These are phyloP conservation scores for Cricetomys ansorgei DNA, from an alignment of 2,113 vertebrate genomes.

Conservation along the genomic window DNA sequence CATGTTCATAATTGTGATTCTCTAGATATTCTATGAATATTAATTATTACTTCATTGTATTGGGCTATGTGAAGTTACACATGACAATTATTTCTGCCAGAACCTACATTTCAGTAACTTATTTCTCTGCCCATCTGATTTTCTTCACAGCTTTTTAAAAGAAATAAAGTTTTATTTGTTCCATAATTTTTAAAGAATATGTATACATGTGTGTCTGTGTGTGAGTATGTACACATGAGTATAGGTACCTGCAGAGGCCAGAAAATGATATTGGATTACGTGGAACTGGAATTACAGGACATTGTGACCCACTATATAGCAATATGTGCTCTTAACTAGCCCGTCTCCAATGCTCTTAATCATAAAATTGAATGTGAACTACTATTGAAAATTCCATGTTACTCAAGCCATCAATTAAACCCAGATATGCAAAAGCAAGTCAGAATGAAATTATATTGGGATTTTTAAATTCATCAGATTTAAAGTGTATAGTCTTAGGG, in stretches of 20 bases:
- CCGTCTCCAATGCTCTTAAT: not conserved
- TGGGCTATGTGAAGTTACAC: not conserved
- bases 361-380: not conserved
- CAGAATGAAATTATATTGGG: not conserved
- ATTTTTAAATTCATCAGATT: not conserved
- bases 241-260: not conserved
- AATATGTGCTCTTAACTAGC: too few relatives aligned
- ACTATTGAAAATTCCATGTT: not conserved
- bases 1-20: not conserved
- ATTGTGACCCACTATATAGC: not conserved
- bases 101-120: not conserved
- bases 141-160: conserved; percentile 15
- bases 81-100: not conserved
- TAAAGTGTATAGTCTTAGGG: not conserved
- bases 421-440: conserved; percentile 39
- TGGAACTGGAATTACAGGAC: not conserved
- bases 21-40: conserved; percentile 3
- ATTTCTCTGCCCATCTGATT: not conserved
- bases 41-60: not conserved
- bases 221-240: not conserved
- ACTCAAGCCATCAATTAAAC: conserved; percentile 17
- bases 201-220: not conserved
- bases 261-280: not conserved
- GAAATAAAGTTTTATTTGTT: not conserved
- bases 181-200: not conserved